Evolutionary conservation across 2,113 vertebrate species (phyloP).

Genomic region (Formicarius rufipectus): DNA sequence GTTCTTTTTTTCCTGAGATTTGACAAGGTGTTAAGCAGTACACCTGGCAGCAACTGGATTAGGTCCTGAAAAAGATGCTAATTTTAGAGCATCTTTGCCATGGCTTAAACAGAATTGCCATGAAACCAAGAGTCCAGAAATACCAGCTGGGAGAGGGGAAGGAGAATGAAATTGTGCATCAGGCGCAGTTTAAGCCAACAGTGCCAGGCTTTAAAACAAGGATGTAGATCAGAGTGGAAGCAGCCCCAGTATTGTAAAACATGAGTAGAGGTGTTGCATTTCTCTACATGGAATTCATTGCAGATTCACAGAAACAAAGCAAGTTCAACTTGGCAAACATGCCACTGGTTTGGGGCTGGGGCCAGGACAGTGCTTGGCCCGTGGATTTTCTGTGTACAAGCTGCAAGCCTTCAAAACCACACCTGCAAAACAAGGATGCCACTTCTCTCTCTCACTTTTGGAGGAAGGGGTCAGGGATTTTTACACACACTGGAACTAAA

Average conservation of each 20-base stretch:
- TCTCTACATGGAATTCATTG: not conserved
- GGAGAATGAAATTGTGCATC: not conserved
- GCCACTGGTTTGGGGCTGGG: not conserved
- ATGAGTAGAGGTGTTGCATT: not conserved
- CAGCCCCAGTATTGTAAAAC: not conserved
- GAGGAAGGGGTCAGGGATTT: not conserved
- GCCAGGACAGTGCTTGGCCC: not conserved
- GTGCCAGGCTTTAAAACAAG: not conserved
- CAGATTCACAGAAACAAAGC: not conserved
- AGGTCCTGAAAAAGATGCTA: not conserved
- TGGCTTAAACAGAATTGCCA: not conserved
- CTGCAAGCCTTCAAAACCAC: not conserved
- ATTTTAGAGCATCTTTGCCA: not conserved
- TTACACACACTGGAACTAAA: not conserved
- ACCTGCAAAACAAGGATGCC: not conserved
- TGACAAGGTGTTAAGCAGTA: not conserved
- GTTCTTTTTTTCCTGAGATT: not conserved
- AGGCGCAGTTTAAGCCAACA: not conserved
- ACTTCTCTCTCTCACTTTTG: not conserved
- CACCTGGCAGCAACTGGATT: slow-evolving; percentile 2
- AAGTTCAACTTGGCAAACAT: not conserved
- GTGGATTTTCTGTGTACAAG: not conserved
- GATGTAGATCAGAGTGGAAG: not conserved
- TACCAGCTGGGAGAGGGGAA: not conserved
- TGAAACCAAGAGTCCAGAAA: not conserved